These are phyloP conservation scores for Mythimna loreyi DNA, from an alignment of 2,888 invertebrate species.

Conservation along the genomic window DNA sequence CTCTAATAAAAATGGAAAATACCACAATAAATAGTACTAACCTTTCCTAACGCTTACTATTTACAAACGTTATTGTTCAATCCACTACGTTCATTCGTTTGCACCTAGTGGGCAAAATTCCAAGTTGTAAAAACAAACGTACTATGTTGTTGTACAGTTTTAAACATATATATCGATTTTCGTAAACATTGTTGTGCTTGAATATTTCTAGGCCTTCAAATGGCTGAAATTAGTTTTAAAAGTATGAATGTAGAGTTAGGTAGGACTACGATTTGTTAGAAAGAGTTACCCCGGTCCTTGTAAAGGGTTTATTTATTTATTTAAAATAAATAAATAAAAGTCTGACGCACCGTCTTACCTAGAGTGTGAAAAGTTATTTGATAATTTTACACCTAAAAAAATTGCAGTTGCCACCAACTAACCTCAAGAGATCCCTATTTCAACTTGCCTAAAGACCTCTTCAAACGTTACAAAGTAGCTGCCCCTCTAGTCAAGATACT, in stretches of 20 bases:
- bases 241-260: neutral
- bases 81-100: slow-evolving; percentile 28
- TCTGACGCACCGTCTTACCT: no score
- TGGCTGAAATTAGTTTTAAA: slow-evolving; percentile 15
- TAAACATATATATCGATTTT: slow-evolving; percentile 21
- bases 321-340: no score
- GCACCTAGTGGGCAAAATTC: slow-evolving; percentile 45
- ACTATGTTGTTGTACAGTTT: slow-evolving; percentile 24
- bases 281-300: no score
- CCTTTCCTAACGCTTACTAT: slow-evolving; percentile 40
- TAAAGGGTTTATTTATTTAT: no score
- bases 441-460: no score
- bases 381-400: no score
- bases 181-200: slow-evolving; percentile 16
- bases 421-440: no score
- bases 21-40: slow-evolving; percentile 26
- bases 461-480: no score
- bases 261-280: no score
- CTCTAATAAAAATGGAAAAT: neutral
- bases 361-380: no score
- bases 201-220: slow-evolving; percentile 7
- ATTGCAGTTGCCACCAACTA: no score
- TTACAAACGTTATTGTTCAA: slow-evolving; percentile 19
- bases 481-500: no score
- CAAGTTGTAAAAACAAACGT: slow-evolving; percentile 55